These are phyloP conservation scores for Acropternis orthonyx DNA, from an alignment of 2,797 vertebrate genomes.

Conservation along the genomic window DNA sequence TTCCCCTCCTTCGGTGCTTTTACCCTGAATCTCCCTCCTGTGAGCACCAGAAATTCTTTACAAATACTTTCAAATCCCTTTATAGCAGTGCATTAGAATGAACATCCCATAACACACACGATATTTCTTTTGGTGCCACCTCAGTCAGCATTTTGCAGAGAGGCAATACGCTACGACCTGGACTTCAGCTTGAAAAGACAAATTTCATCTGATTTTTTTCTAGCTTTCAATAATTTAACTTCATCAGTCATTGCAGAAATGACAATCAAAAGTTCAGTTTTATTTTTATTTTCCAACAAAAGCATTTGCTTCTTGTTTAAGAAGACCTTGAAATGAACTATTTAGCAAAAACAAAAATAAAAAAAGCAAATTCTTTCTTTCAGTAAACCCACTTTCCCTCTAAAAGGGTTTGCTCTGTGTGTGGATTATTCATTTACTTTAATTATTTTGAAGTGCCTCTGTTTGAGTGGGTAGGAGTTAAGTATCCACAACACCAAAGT, in stretches of 20 bases:
- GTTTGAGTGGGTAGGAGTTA: slow-evolving; percentile 12
- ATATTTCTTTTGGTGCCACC: not conserved
- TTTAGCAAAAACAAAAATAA: not conserved
- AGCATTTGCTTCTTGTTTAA: slow-evolving; percentile 9
- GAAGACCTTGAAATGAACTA: slow-evolving; percentile 28
- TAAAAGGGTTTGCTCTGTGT: slow-evolving; percentile 20
- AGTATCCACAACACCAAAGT: slow-evolving; percentile 25
- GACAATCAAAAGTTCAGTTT: not conserved
- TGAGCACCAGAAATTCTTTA: not conserved
- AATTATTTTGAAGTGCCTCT: slow-evolving; percentile 50
- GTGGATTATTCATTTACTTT: slow-evolving; percentile 41
- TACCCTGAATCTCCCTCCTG: not conserved
- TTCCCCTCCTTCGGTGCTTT: not conserved
- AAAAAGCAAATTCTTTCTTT: not conserved
- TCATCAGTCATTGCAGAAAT: not conserved
- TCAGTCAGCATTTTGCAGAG: not conserved
- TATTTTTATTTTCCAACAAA: slow-evolving; percentile 5
- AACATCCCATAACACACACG: not conserved
- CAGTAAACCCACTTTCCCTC: slow-evolving; percentile 21
- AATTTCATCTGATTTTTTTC: not conserved
- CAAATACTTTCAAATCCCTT: not conserved
- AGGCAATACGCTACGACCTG: not conserved
- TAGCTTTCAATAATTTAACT: not conserved
- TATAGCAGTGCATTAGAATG: not conserved
- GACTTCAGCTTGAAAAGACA: not conserved